These are phyloP conservation scores for Ficedula albicollis DNA, from an alignment of 2,797 vertebrate genomes.

Conservation along the genomic window DNA sequence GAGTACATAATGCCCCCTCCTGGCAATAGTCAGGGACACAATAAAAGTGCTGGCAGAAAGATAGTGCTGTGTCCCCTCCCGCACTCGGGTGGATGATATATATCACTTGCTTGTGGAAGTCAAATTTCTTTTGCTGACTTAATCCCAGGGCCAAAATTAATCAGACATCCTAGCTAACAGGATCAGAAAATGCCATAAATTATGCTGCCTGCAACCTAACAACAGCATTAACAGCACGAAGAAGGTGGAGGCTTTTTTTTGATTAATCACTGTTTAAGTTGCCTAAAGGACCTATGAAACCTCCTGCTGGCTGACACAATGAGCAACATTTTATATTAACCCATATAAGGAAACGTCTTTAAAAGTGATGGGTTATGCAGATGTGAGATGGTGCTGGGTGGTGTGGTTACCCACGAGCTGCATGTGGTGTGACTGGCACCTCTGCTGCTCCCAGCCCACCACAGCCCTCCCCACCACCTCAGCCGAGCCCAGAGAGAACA, in stretches of 20 bases:
- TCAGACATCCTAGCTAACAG: constrained; percentile 70
- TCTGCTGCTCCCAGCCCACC: background rate
- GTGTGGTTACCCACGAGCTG: background rate
- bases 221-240: constrained; percentile 59
- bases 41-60: background rate
- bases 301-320: constrained; percentile 68
- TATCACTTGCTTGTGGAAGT: constrained; percentile 64
- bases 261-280: constrained; percentile 76
- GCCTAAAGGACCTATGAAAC: constrained; percentile 70
- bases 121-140: constrained; percentile 74
- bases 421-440: accelerated
- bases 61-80: constrained; percentile 5
- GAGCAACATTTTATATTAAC: constrained; percentile 70
- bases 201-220: constrained; percentile 65
- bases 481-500: background rate
- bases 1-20: constrained; percentile 68
- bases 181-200: constrained; percentile 69
- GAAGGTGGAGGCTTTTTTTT: constrained; percentile 57
- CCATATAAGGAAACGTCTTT: constrained; percentile 48
- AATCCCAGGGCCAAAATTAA: constrained; percentile 76
- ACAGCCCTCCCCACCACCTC: no score
- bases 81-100: constrained; percentile 46
- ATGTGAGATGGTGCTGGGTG: background rate
- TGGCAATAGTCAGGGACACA: constrained; percentile 20
- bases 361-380: constrained; percentile 62